phyloP scores from a whole-genome alignment of 2,113 vertebrate species.

The Ochotona princeps region DNA sequence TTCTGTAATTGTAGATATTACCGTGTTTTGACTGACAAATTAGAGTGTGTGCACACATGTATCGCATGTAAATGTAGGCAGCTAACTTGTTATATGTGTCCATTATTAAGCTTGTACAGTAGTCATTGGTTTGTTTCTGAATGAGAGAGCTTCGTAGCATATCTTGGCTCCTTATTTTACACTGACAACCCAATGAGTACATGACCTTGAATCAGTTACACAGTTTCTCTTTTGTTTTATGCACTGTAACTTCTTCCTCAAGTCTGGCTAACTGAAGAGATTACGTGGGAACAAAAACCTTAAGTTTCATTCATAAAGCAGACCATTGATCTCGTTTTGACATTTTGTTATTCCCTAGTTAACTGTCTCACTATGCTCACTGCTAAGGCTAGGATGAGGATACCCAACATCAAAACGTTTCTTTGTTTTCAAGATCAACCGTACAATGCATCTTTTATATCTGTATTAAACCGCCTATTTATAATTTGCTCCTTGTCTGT shows the following conservation, averaged over 20 bases:
- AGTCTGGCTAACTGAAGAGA: conserved; percentile 4
- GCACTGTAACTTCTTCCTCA: neutral
- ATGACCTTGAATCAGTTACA: conserved; percentile 31
- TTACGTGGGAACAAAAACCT: neutral
- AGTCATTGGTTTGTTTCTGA: neutral
- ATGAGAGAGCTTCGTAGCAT: neutral
- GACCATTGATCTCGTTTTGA: conserved; percentile 53
- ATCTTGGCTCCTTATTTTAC: neutral
- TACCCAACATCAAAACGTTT: neutral
- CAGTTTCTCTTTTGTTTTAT: conserved; percentile 34
- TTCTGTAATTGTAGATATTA: neutral
- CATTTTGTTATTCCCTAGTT: conserved; percentile 58
- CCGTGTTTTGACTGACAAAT: neutral
- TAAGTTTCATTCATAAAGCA: conserved; percentile 3
- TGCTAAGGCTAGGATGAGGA: conserved; percentile 31
- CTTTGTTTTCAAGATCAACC: neutral
- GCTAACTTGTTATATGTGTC: neutral
- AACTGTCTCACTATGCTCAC: conserved; percentile 47
- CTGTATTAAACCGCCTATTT: neutral
- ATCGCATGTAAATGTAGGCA: neutral
- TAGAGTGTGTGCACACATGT: neutral
- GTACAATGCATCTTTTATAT: neutral
- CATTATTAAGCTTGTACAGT: neutral
- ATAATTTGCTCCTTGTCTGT: neutral
- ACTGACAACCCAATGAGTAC: neutral